Conservation (phyloP, 2,888 invertebrate genomes). For the Euplagia quadripunctaria region DNA sequence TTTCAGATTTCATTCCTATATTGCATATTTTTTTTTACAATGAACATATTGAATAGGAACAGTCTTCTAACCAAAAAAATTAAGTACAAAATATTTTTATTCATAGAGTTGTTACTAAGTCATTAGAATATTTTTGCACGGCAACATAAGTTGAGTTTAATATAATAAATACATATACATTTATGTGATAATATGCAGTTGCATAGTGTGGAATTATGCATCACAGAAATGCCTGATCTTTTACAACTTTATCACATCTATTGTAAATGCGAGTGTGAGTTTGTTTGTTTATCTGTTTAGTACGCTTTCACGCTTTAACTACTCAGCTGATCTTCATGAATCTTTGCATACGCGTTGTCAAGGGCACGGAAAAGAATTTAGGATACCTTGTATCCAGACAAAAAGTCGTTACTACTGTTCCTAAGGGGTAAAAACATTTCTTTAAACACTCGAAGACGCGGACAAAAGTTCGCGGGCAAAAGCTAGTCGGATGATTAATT, state of each 20-base stretch:
- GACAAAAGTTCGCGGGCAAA: too few relatives aligned
- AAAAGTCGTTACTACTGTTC: too few relatives aligned
- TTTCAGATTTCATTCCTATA: background rate
- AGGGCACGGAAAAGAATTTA: too few relatives aligned
- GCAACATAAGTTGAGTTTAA: slow-evolving; percentile 1
- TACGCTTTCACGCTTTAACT: too few relatives aligned
- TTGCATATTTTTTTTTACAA: slow-evolving; percentile 7
- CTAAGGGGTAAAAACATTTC: too few relatives aligned
- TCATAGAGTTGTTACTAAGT: slow-evolving; percentile 37
- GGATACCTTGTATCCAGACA: too few relatives aligned
- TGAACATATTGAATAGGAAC: slow-evolving; percentile 12
- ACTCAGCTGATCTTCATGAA: too few relatives aligned
- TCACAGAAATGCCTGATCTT: background rate
- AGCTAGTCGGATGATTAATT: too few relatives aligned
- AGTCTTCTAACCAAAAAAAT: slow-evolving; percentile 36
- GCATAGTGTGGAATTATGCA: background rate
- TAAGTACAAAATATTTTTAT: slow-evolving; percentile 41
- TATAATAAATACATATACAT: background rate
- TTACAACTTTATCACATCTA: background rate
- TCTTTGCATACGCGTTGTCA: too few relatives aligned
- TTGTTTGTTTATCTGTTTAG: too few relatives aligned
- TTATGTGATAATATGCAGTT: background rate
- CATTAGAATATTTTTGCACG: slow-evolving; percentile 21
- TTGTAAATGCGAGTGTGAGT: background rate
- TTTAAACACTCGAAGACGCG: too few relatives aligned